Evolutionary conservation across 2,888 invertebrate species (phyloP), one percentile per base, ranked within the genome.

Genomic region (Heliconius aoede): DNA sequence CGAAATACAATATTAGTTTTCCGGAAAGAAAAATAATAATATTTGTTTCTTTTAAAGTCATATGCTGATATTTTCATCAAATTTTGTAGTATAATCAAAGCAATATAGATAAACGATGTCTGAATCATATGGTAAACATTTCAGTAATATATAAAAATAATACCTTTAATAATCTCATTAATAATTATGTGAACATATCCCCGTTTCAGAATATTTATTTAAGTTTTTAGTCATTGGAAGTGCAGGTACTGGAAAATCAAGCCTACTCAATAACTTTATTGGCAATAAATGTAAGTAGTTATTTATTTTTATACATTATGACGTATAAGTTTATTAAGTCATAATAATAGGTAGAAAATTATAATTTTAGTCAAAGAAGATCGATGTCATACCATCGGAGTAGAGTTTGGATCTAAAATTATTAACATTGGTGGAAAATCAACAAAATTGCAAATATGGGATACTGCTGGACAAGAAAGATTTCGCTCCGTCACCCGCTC

Each of bases 381-480:
- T 85, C 96, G 97, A 86, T 97, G 97, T 84, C 97, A 97, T 88
- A 97, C 97, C 61, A 97, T 97, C 86, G 97, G 97, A 64, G 97
- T 97, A 68, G 97, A 97, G 89, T 97, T 97, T 94, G 97, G 97
- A n/a, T 97, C 97, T 4, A 97, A 97, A 89, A 96, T 97, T 83
- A 95, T 97, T 1, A 97, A 96, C 88, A 97, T 97, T 80, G 97
- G 97, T 24, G 97, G 97, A 0, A 97, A 97, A 90, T 96, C 96
- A 9, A 97, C 97, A 2, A 97, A 97, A 88, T 90, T 97, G 79
- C 97, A 97, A 91, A 97, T 97, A 85, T 97, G 97, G 97, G 97
- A 97, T 83, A 99, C 99, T 8, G 99, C 99, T 55, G 99, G 99
- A 0, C 99, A 99, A 89, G 99, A 99, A 93, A 96, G 99, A 87